Base-by-base conservation (phyloP, 2,113 vertebrate genomes). In the Podarcis cretensis region DNA sequence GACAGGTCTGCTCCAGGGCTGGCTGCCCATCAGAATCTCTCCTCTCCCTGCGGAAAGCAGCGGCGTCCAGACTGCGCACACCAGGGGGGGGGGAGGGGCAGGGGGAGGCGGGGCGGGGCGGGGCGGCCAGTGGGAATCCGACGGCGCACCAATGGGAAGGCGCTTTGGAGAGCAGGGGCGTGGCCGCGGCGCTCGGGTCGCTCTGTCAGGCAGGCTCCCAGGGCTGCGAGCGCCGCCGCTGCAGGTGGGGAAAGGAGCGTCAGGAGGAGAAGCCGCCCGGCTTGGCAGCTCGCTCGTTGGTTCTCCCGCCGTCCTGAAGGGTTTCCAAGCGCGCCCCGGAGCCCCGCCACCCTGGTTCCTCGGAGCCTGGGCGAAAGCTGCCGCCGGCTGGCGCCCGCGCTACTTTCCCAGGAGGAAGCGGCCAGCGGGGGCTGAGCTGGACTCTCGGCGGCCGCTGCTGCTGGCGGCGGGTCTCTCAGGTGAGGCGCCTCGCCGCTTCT, bases 171-270 rank as follows among this genome's bases (percentile, higher is more conserved):
- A 79, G 87, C 59, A 25, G 4, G 18, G 90, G 89, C 92, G 30
- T 91, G 87, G 89, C 6, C 40, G 65, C 10, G 30, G 20, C 0
- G 78, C 79, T 82, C 13, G 73, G 94, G 87, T 75, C 91, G 90
- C 21, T 90, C 93, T 75, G 93, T 87, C 92, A 92, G 92, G 21
- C 93, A 89, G 92, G 81, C 73, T 57, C 89, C 89, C 3, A 5
- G 66, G 82, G 27, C 10, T n/a, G 83, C 90, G 93, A 89, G 95
- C 80, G 94, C 95, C 94, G 96, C 96, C 57, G 96, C 95, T 94
- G 97, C 97, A 96, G 97, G 96, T 97, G 96, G 96, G 18, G 94
- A 94, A 93, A 43, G 30, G 32, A 54, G 94, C 83, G 91, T 91
- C 48, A 74, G 91, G 91, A 74, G 91, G 91, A 81, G 89, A 89